Base-by-base conservation (phyloP, 2,888 invertebrate species). In the Noctua janthe region DNA sequence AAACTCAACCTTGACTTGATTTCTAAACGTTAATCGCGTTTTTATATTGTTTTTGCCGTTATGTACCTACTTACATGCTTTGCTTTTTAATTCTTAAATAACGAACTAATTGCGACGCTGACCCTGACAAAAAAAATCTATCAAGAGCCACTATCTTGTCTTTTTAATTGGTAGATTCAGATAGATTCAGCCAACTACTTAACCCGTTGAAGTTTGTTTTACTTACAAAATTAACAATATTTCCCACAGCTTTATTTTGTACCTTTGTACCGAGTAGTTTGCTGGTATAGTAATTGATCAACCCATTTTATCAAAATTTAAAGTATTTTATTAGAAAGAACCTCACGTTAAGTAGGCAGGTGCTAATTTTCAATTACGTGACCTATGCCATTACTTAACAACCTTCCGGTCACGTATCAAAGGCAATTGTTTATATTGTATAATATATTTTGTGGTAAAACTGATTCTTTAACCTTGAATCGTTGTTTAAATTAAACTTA, bases 1-100 rank as follows among this genome's bases (percentile, higher is more conserved):
- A 43, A 80, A 62, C 17, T 54, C 35, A 71, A 76, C 78, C 88
- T 86, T 88, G 87, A 77, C 75, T 77, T 73, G 51, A 77, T 81
- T 81, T 78, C 67, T 75, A 67, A 82, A 76, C 70, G 49, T 74
- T 75, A 76, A 59, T 56, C 64, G 47, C 49, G 64, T 64, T 76
- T 74, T 39, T 54, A 35, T 39, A 29, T 35, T 62, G 47, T 54
- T 29, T 84, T 78, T 84, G 56, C 56, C 67, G 62, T 67, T 66
- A 54, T 69, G n/a, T 71, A 62, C 15, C 56, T 75, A 79, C 51
- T 81, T 67, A 80, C 35, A 66, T 71, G 74, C 74, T 80, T 83
- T 82, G 79, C 76, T 79, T 82, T 83, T 78, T 75, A 82, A 69
- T 76, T 71, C 23, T 64, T 64, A n/a, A 56, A 69, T 82, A 82